Evolutionary conservation across 2,797 vertebrate genomes (phyloP).

Genomic region (Cuniculus paca): DNA sequence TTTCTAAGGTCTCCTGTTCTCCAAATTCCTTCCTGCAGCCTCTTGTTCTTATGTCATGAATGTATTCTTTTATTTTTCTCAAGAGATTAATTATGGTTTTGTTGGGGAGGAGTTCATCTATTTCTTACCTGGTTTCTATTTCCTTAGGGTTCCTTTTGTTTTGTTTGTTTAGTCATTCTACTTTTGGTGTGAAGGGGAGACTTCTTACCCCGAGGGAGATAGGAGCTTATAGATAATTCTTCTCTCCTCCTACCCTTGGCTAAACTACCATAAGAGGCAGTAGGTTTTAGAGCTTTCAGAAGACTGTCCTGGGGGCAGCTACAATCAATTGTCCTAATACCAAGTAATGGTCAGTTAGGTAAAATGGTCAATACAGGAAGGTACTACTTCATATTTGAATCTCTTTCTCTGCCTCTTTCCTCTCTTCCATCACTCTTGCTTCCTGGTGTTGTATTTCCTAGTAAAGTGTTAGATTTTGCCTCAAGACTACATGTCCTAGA

Average conservation of each 20-base stretch:
- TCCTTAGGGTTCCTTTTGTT: not conserved
- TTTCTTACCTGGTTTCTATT: not conserved
- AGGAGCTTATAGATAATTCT: not conserved
- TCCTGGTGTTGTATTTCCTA: not conserved
- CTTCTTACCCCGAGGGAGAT: not conserved
- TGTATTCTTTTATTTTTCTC: not conserved
- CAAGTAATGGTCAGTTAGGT: not conserved
- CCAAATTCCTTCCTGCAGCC: not conserved
- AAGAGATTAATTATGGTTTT: not conserved
- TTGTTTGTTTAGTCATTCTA: not conserved
- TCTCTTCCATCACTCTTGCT: not conserved
- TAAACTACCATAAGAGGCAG: not conserved
- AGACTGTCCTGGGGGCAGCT: not conserved
- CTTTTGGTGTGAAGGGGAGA: not conserved
- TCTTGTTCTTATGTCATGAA: not conserved
- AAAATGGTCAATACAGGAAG: not conserved
- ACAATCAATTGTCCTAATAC: not conserved
- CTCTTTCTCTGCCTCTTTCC: not conserved
- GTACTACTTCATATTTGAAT: not conserved
- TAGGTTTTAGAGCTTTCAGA: not conserved
- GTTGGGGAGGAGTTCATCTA: not conserved
- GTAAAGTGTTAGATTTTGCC: not conserved
- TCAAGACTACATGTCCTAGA: not conserved
- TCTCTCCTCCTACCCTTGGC: not conserved
- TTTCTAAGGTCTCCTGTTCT: not conserved